Conservation (phyloP, 2,113 vertebrate species). For the Phocoena phocoena region DNA sequence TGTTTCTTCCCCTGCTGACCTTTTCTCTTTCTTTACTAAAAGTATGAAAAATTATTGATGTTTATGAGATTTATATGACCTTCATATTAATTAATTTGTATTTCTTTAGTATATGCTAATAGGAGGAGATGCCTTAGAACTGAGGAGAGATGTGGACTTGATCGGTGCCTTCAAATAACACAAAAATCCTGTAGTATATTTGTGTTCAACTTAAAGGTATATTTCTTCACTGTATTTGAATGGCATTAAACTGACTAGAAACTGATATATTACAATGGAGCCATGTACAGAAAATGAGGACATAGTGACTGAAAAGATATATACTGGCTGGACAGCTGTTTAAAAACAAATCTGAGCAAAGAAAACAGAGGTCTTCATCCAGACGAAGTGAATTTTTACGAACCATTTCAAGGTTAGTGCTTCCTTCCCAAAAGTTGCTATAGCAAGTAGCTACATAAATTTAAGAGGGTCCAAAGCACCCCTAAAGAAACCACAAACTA, state of each 20-base stretch:
- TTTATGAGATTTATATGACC: background rate
- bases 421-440: background rate
- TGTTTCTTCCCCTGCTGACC: background rate
- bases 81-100: background rate
- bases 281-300: background rate
- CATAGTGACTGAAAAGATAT: background rate
- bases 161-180: conserved; percentile 13
- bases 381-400: background rate
- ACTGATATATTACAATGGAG: background rate
- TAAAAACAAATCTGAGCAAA: background rate
- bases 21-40: background rate
- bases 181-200: background rate
- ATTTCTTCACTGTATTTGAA: background rate
- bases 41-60: background rate
- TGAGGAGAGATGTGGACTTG: background rate
- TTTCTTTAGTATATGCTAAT: background rate
- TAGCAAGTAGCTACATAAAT: background rate
- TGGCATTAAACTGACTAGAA: background rate
- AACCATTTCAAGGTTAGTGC: background rate
- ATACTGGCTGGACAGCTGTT: background rate
- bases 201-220: background rate
- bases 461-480: background rate
- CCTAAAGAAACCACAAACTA: background rate
- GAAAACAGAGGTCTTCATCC: background rate
- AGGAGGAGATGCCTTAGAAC: background rate